Conservation (phyloP, 2,113 vertebrate species). For the Tachycineta bicolor region DNA sequence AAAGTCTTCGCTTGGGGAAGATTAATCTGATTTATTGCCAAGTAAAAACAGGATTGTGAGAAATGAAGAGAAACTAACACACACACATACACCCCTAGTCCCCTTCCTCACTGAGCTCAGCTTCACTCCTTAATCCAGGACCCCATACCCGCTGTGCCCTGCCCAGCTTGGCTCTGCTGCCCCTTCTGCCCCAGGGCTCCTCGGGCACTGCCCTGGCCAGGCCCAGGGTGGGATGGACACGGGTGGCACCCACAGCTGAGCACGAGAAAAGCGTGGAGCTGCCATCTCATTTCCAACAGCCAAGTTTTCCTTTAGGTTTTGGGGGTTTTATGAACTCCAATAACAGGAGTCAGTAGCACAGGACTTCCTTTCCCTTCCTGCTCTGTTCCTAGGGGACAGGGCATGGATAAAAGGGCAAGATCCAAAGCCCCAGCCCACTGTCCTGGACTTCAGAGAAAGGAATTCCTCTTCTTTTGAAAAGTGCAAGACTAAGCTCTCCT, state of each 20-base stretch:
- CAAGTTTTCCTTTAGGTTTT: background rate
- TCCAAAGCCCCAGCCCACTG: background rate
- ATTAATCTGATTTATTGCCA: background rate
- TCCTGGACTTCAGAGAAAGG: background rate
- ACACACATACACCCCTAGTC: rapidly evolving
- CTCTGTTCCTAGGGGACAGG: background rate
- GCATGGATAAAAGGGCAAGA: background rate
- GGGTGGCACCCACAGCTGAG: background rate
- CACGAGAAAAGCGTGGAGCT: background rate
- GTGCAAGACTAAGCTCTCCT: background rate
- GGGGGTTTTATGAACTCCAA: background rate
- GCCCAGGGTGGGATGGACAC: rapidly evolving
- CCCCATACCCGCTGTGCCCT: rapidly evolving
- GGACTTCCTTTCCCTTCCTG: background rate
- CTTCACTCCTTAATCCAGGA: background rate
- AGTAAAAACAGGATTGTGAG: background rate
- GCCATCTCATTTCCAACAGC: background rate
- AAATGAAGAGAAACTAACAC: background rate
- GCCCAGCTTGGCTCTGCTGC: background rate
- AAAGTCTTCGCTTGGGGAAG: background rate
- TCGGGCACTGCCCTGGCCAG: too few species aligned
- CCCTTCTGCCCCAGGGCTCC: background rate
- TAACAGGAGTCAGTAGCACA: background rate
- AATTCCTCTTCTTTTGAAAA: background rate
- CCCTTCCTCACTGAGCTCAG: background rate